Percentiles rank a stretch among this genome's conserved stretches.
These are phyloP conservation scores for Stegodyphus mimosarum DNA, from an alignment of 1,140 invertebrate species.

Conservation along the genomic window DNA sequence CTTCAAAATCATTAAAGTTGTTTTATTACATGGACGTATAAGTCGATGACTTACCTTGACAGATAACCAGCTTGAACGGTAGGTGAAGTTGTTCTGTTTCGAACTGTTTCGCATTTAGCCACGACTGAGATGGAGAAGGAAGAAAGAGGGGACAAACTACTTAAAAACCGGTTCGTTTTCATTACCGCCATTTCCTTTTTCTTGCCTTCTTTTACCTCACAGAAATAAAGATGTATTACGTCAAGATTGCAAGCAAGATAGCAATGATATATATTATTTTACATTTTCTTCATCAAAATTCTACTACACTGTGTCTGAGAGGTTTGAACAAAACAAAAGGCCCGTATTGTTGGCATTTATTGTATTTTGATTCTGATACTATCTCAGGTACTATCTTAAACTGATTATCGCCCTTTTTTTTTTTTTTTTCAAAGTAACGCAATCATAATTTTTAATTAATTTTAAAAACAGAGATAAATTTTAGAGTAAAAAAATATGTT, in stretches of 20 bases:
- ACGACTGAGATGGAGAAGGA: not conserved
- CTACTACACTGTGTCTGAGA: too few species aligned
- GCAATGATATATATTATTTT: not conserved
- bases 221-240: not conserved
- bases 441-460: too few species aligned
- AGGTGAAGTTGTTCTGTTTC: constrained; percentile 19
- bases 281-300: too few species aligned
- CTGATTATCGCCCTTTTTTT: too few species aligned
- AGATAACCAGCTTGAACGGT: constrained; percentile 2
- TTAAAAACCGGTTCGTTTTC: constrained; percentile 51
- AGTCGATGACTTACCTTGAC: constrained; percentile 29
- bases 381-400: too few species aligned
- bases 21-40: constrained; percentile 2
- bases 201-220: constrained; percentile 21
- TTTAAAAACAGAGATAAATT: too few species aligned
- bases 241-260: constrained; percentile 39
- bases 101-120: not conserved
- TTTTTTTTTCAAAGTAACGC: too few species aligned
- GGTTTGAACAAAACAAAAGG: too few species aligned
- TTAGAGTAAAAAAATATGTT: too few species aligned
- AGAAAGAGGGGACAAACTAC: not conserved
- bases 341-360: too few species aligned
- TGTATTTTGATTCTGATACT: too few species aligned
- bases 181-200: constrained; percentile 46
- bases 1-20: not conserved